Evolutionary conservation across 2,888 invertebrate genomes (phyloP).

Genomic region (Drosophila emarginata): DNA sequence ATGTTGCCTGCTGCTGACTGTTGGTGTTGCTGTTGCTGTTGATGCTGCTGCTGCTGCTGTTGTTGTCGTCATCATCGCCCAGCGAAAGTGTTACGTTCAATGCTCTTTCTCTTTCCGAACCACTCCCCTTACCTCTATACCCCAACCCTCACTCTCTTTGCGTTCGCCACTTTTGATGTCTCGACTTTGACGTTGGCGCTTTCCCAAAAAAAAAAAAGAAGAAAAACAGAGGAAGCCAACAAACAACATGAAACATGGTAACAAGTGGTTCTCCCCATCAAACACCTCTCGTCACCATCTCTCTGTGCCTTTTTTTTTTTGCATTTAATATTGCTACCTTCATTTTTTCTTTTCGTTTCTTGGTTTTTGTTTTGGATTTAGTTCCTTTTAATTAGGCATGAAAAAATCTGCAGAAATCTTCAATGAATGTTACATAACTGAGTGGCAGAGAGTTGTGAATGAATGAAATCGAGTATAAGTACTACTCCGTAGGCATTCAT

Average conservation of each 20-base stretch:
- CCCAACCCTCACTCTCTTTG: neutral
- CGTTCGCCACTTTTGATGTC: neutral
- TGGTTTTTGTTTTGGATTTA: neutral
- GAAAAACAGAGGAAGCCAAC: conserved; percentile 17
- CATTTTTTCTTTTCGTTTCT: neutral
- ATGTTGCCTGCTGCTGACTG: conserved; percentile 49
- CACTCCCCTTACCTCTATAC: neutral
- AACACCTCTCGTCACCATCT: neutral
- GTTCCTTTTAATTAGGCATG: conserved; percentile 70
- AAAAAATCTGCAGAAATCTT: conserved; percentile 52
- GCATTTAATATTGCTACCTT: neutral
- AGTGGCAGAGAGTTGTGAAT: neutral
- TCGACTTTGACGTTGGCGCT: conserved; percentile 61
- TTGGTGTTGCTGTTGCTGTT: conserved; percentile 1
- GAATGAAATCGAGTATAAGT: neutral
- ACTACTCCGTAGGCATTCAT: neutral
- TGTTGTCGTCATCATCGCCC: conserved; percentile 43
- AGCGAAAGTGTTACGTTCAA: conserved; percentile 76
- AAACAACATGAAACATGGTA: conserved; percentile 45
- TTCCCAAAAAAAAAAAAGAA: conserved; percentile 57
- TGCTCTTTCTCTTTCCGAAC: conserved; percentile 39
- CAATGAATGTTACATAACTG: conserved; percentile 39
- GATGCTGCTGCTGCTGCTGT: conserved; percentile 17
- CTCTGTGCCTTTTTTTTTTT: neutral
- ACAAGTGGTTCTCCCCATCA: conserved; percentile 63